Evolutionary conservation across 2,797 vertebrate species (phyloP).

Genomic region (Cheirogaleus major): DNA sequence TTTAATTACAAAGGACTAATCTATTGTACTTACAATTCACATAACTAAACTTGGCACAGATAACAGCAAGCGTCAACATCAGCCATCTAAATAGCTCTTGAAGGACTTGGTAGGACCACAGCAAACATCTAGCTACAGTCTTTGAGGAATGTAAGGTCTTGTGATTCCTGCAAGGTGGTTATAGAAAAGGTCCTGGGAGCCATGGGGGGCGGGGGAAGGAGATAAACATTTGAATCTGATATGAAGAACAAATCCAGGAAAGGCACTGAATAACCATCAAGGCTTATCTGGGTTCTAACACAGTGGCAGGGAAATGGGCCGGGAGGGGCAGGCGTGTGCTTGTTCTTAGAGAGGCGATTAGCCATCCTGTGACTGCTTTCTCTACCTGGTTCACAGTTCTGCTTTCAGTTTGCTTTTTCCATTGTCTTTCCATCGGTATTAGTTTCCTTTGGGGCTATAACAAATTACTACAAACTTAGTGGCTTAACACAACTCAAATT

Average conservation of each 20-base stretch:
- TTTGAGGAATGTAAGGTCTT: neutral
- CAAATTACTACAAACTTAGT: neutral
- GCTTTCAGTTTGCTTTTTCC: neutral
- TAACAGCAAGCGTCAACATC: neutral
- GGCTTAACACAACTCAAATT: neutral
- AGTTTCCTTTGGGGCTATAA: neutral
- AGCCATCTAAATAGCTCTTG: neutral
- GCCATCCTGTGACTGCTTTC: neutral
- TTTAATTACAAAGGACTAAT: neutral
- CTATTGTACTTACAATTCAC: neutral
- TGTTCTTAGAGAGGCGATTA: neutral
- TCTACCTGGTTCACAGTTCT: neutral
- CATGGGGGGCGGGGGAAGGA: neutral
- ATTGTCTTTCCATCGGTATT: neutral
- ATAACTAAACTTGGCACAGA: neutral
- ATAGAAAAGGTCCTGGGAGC: neutral
- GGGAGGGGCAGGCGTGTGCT: accelerated
- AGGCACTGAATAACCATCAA: neutral
- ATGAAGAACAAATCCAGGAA: neutral
- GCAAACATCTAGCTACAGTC: neutral
- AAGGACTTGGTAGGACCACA: neutral
- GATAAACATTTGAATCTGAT: neutral
- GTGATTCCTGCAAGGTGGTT: neutral
- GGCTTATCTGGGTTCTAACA: neutral
- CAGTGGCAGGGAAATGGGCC: neutral